Evolutionary conservation across 2,797 vertebrate genomes (phyloP).

Genomic region (Sus cebifrons): DNA sequence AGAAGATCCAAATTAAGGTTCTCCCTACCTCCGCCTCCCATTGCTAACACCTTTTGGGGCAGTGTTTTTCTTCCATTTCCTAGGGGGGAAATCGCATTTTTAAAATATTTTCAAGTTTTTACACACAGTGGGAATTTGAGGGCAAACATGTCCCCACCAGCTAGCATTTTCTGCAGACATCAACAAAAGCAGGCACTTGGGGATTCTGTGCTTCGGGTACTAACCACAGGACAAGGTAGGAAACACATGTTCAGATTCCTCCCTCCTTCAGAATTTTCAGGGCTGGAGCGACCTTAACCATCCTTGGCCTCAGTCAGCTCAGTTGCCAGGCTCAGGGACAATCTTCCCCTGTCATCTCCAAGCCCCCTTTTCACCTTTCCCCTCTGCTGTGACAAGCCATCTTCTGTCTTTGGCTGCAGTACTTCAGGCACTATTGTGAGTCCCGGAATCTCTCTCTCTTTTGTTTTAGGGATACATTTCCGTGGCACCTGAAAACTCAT

Average conservation of each 20-base stretch:
- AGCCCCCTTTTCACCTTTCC: neutral
- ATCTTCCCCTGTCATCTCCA: neutral
- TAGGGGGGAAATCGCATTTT: neutral
- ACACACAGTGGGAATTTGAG: neutral
- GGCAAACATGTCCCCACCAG: neutral
- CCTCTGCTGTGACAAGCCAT: neutral
- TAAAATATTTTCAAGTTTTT: conserved; percentile 49
- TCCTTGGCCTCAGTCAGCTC: neutral
- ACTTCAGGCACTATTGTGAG: neutral
- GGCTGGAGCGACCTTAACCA: neutral
- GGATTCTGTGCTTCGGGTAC: neutral
- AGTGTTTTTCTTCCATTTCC: conserved; percentile 28
- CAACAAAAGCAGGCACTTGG: conserved; percentile 26
- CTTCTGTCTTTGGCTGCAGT: conserved; percentile 31
- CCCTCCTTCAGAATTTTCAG: conserved; percentile 37
- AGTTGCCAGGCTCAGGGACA: neutral
- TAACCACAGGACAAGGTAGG: neutral
- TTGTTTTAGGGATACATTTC: neutral
- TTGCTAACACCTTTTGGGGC: neutral
- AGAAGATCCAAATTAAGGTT: conserved; percentile 25
- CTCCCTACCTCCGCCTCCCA: neutral
- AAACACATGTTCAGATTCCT: neutral
- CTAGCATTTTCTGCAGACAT: conserved; percentile 1
- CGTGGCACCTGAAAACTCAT: conserved; percentile 28
- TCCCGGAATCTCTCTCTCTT: neutral